Conservation (phyloP, 2,113 vertebrate genomes). For the Cephalopterus ornatus region DNA sequence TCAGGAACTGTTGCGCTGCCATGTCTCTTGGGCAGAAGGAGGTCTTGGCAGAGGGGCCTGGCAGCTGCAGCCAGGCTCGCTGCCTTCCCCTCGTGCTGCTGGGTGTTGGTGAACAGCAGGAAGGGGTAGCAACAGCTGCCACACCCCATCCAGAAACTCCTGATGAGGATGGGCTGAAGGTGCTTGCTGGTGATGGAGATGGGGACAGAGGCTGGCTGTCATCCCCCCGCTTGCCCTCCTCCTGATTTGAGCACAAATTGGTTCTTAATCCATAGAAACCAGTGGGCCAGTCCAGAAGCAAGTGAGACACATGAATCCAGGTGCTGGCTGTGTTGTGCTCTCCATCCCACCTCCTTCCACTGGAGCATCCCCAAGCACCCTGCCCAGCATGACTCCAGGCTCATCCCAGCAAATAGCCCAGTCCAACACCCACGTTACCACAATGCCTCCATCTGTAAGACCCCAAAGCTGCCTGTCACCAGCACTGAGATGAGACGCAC, state of each 20-base stretch:
- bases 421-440: background rate
- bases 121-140: background rate
- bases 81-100: background rate
- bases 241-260: background rate
- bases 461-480: background rate
- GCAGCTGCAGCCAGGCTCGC: background rate
- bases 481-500: background rate
- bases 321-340: background rate
- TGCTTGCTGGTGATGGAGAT: background rate
- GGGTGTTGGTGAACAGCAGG: background rate
- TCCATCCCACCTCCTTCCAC: background rate
- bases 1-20: background rate
- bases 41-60: background rate
- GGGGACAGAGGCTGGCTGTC: background rate
- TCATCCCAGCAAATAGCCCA: background rate
- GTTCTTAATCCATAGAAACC: background rate
- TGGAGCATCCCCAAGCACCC: background rate
- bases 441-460: background rate
- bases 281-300: background rate
- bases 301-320: background rate
- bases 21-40: fast-evolving
- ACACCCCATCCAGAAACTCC: background rate
- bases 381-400: background rate
- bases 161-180: background rate
- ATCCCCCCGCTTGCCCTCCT: background rate